A percentile compares a stretch with the other conserved stretches of the same genome.
Conservation (phyloP, 2,888 invertebrate species). For the Liopterus haemorrhoidalis region DNA sequence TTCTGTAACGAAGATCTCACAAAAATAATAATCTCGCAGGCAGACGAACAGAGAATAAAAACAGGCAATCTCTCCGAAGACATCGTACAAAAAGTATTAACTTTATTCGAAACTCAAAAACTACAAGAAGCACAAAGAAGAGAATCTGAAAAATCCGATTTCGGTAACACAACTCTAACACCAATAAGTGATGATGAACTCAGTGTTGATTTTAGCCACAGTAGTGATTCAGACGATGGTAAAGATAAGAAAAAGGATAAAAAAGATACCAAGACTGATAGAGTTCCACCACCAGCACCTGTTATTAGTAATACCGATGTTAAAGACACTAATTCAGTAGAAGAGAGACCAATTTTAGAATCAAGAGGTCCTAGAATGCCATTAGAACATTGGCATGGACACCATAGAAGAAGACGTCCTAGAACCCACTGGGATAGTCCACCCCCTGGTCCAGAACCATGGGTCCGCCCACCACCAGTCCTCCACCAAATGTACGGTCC, state of each 20-base stretch:
- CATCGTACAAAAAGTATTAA: conserved; percentile 69
- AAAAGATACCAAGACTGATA: conserved; percentile 53
- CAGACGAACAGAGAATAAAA: conserved; percentile 73
- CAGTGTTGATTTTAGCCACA: conserved; percentile 35
- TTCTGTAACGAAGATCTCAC: conserved; percentile 13
- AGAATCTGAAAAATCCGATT: conserved; percentile 54
- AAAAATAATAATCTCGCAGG: conserved; percentile 65
- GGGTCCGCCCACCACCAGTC: conserved; percentile 18
- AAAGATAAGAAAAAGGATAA: conserved; percentile 24
- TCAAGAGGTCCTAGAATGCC: conserved; percentile 23
- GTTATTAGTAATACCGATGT: conserved; percentile 40
- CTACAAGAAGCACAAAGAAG: conserved; percentile 69
- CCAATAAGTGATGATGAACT: conserved; percentile 45
- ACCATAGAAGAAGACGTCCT: conserved; percentile 43
- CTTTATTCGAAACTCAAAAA: conserved; percentile 71
- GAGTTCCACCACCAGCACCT: conserved; percentile 44
- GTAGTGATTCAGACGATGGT: conserved; percentile 21
- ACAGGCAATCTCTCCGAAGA: conserved; percentile 68
- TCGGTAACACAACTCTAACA: conserved; percentile 38
- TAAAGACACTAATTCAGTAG: conserved; percentile 18
- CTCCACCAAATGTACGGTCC: conserved; percentile 39
- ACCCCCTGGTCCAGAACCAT: conserved; percentile 30
- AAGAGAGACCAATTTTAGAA: conserved; percentile 20
- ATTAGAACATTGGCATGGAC: conserved; percentile 43
- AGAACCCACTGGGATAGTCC: conserved; percentile 34